A percentile compares a stretch with the other conserved stretches of the same genome.
These are phyloP conservation scores for Crotalus horridus DNA, from an alignment of 2,113 vertebrate species.

Conservation along the genomic window DNA sequence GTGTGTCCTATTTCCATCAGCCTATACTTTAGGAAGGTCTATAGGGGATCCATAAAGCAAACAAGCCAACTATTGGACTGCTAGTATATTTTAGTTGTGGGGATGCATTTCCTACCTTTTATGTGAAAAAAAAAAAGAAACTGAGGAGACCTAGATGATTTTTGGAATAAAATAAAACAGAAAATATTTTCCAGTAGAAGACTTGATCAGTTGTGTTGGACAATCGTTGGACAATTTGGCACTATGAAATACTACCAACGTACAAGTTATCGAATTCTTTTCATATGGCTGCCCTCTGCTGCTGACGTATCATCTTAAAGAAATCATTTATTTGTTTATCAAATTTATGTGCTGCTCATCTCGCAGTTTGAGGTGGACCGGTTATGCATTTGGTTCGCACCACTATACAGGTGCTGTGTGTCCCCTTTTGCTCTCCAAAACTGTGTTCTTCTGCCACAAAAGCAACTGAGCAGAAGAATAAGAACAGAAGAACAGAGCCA, in stretches of 20 bases:
- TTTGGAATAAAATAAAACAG: neutral
- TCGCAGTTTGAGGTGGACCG: neutral
- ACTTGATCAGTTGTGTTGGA: neutral
- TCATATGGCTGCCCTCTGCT: neutral
- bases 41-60: neutral
- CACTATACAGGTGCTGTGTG: no score
- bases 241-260: neutral
- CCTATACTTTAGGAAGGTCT: neutral
- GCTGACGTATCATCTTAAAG: neutral
- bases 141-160: neutral
- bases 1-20: neutral
- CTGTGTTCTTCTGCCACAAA: no score
- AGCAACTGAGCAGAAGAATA: neutral
- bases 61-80: neutral
- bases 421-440: no score
- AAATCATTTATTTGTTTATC: neutral
- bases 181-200: neutral
- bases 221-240: neutral
- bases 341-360: neutral
- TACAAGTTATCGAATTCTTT: neutral
- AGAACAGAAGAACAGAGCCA: neutral
- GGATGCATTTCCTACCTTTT: neutral
- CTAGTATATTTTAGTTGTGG: neutral
- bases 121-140: neutral
- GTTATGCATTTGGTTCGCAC: neutral